phyloP scores from a whole-genome alignment of 2,113 vertebrate genomes.

The Lamprologus sp. region DNA sequence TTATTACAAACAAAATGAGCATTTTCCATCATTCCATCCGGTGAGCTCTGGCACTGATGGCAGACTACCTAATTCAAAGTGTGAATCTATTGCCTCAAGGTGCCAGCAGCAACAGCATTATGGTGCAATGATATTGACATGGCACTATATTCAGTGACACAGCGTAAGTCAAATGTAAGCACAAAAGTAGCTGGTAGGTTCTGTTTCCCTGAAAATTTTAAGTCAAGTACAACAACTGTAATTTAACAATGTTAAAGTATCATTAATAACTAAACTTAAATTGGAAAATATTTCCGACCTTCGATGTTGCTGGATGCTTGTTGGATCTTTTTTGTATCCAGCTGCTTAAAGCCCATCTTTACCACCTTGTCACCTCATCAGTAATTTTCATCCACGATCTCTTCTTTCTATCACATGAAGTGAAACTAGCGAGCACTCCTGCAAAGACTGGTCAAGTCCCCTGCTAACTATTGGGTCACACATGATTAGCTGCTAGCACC shows the following conservation, averaged over 20 bases:
- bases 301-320: neutral
- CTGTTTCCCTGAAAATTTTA: neutral
- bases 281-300: neutral
- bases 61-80: neutral
- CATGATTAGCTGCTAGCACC: neutral
- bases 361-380: neutral
- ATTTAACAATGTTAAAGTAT: neutral
- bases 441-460: accelerated
- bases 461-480: neutral
- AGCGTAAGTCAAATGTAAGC: neutral
- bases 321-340: neutral
- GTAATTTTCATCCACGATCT: neutral
- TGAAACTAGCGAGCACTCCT: neutral
- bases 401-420: neutral
- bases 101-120: neutral
- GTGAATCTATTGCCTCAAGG: neutral
- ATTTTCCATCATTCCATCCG: neutral
- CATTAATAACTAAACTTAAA: neutral
- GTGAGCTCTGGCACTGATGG: neutral
- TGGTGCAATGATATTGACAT: neutral
- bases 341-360: neutral
- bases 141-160: neutral
- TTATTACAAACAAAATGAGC: neutral
- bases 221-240: neutral
- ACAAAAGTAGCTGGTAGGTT: neutral